Base-by-base conservation (phyloP, 2,888 invertebrate species). In the Platycheirus rosarum region DNA sequence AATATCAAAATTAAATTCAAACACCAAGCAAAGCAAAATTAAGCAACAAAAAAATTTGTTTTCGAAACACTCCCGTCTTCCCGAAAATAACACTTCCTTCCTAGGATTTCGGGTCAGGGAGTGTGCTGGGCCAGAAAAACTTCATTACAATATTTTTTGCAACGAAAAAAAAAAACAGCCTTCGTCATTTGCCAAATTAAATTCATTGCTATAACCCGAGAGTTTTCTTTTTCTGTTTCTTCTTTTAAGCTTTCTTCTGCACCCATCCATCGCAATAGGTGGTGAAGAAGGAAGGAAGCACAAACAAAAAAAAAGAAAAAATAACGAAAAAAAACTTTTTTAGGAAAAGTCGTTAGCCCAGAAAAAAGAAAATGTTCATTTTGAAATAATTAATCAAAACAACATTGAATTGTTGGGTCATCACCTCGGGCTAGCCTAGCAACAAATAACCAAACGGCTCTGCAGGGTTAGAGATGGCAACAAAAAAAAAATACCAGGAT, bases 341-440 rank as follows among this genome's bases (percentile, higher is more conserved):
- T 46, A 62, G 49, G 18, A 70, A 80, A 75, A 82, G 76, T 82
- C 76, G 82, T 82, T 82, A 82, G 66, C 82, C 71, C 71, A 82
- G 69, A 79, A 76, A 82, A 53, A 35, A 80, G 82, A 68, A 71
- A 82, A 77, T 77, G 71, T 71, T 82, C 82, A 73, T 82, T 76
- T 82, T 77, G 77, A 82, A 82, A 82, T 82, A 82, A 82, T 82
- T 82, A 82, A 82, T 82, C 82, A 82, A 82, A 82, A 82, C 82
- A 82, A 71, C 77, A 82, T 71, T 82, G 71, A 77, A 82, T 71
- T 77, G 82, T 82, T 77, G 77, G 76, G 76, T 82, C 82, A 82
- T 82, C 77, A 77, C 82, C 82, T 77, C 37, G 14, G 42, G 77
- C 76, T 70, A 66, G 65, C 69, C 55, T 53, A 68, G 57, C 49